Percentiles rank a stretch among this genome's conserved stretches.
Evolutionary conservation across 2,797 vertebrate species (phyloP).

Genomic region (Melanotaenia trifasciata): DNA sequence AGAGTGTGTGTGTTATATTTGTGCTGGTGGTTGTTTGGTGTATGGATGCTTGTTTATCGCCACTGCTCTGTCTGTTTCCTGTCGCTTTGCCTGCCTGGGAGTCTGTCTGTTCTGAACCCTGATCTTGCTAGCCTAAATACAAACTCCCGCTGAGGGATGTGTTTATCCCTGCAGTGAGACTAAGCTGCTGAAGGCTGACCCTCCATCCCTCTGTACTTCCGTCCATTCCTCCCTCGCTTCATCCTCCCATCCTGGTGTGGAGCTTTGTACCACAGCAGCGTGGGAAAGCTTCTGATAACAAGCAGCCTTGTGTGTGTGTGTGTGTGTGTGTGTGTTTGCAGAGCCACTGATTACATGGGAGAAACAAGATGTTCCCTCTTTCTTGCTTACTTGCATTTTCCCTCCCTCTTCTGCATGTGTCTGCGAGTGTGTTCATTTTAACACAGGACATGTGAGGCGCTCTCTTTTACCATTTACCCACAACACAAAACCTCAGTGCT

Average conservation of each 20-base stretch:
- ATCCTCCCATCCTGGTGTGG: slow-evolving; percentile 77
- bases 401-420: slow-evolving; percentile 43
- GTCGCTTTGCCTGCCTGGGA: slow-evolving; percentile 54
- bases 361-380: slow-evolving; percentile 76
- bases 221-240: slow-evolving; percentile 72
- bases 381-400: slow-evolving; percentile 53
- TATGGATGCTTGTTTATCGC: slow-evolving; percentile 65
- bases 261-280: slow-evolving; percentile 78
- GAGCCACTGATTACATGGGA: slow-evolving; percentile 74
- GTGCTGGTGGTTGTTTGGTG: slow-evolving; percentile 48
- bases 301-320: slow-evolving; percentile 80
- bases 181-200: slow-evolving; percentile 77
- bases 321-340: slow-evolving; percentile 75
- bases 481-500: slow-evolving; percentile 49
- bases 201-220: slow-evolving; percentile 74
- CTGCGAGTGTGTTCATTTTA: slow-evolving; percentile 49
- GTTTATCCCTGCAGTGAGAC: slow-evolving; percentile 76
- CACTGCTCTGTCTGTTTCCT: slow-evolving; percentile 55
- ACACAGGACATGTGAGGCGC: slow-evolving; percentile 48
- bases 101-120: slow-evolving; percentile 71
- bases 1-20: slow-evolving; percentile 47
- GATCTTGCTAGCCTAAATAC: slow-evolving; percentile 72
- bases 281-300: slow-evolving; percentile 84
- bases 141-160: slow-evolving; percentile 69
- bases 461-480: slow-evolving; percentile 37